Evolutionary conservation across 2,113 vertebrate species (phyloP).

Genomic region (Coptodon rendalli): DNA sequence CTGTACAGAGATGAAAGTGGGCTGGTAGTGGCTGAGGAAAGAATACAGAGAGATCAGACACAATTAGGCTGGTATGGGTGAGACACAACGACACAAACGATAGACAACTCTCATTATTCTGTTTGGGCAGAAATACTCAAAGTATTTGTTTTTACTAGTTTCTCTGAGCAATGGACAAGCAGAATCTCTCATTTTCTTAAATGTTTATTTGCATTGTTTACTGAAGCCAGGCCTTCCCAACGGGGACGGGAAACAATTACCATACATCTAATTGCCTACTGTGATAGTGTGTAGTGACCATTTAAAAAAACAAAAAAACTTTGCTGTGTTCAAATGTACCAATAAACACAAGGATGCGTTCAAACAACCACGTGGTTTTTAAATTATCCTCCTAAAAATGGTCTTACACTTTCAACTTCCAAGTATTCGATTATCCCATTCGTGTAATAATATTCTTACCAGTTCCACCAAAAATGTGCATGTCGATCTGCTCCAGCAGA

Average conservation of each 20-base stretch:
- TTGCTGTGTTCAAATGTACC: background rate
- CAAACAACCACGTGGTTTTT: background rate
- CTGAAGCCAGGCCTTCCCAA: background rate
- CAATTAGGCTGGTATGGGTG: background rate
- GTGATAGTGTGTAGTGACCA: background rate
- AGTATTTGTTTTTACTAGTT: background rate
- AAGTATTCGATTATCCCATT: background rate
- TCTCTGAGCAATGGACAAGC: background rate
- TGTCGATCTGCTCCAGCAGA: slow-evolving; percentile 88
- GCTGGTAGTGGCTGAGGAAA: slow-evolving; percentile 81
- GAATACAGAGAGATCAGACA: background rate
- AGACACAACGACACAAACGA: background rate
- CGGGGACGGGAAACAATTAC: background rate
- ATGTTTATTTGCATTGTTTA: background rate
- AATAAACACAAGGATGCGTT: background rate
- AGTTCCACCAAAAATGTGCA: slow-evolving; percentile 88
- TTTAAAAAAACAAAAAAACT: rapidly evolving
- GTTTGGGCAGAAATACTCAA: background rate
- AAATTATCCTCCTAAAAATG: background rate
- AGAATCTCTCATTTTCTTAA: background rate
- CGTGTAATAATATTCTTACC: slow-evolving; percentile 58
- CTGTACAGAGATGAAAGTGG: slow-evolving; percentile 84
- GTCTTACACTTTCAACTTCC: background rate
- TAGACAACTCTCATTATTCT: background rate
- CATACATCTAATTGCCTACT: background rate